phyloP scores from a whole-genome alignment of 1,140 invertebrate species.

The Marisa cornuarietis region DNA sequence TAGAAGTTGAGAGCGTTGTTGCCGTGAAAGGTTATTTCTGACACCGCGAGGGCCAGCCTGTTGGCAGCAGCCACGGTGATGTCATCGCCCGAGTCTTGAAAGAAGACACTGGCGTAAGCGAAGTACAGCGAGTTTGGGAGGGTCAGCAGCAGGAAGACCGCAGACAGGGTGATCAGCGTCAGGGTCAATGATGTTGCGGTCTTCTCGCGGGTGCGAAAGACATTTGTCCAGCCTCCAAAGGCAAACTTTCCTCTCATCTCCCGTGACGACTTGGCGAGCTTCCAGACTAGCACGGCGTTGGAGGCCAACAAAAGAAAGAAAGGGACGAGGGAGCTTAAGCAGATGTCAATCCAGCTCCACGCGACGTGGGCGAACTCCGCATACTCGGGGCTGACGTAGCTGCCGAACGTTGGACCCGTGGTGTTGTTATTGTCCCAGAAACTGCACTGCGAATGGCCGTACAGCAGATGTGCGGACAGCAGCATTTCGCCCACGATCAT shows the following conservation, averaged over 20 bases:
- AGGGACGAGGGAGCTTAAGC: not conserved
- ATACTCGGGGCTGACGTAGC: not conserved
- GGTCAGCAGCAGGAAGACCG: not conserved
- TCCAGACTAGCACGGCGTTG: slow-evolving; percentile 1
- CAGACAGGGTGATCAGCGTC: not conserved
- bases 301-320: not conserved
- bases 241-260: not conserved
- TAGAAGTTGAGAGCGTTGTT: not conserved
- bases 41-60: not conserved
- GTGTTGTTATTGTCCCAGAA: no score
- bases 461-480: slow-evolving; percentile 2
- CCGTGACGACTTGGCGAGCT: not conserved
- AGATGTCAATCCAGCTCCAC: not conserved
- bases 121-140: not conserved
- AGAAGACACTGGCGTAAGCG: not conserved
- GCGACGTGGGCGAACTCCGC: not conserved
- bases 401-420: no score
- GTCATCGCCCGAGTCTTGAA: not conserved
- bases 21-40: not conserved
- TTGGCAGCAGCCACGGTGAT: not conserved
- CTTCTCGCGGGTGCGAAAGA: not conserved
- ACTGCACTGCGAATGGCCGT: not conserved
- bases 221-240: not conserved
- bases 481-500: not conserved
- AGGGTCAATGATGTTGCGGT: not conserved